These are phyloP conservation scores for Salarias fasciatus DNA, from an alignment of 2,797 vertebrate genomes.

Conservation along the genomic window DNA sequence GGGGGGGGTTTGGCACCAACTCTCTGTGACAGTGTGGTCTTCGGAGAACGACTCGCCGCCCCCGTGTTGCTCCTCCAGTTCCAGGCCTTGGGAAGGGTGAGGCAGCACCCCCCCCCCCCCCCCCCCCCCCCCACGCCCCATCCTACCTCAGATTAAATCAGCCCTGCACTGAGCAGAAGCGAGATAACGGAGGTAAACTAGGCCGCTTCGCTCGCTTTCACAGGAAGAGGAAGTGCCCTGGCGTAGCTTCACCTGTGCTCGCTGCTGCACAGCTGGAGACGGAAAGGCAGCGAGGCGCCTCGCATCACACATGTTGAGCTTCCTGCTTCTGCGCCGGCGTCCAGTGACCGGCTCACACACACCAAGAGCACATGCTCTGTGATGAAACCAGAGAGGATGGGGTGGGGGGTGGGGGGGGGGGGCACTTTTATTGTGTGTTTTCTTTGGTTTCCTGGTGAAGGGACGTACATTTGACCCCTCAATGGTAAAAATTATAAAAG, in stretches of 20 bases:
- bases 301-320: conserved; percentile 54
- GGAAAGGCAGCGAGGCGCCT: conserved; percentile 33
- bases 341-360: too few relatives aligned
- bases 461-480: too few relatives aligned
- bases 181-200: conserved; percentile 73
- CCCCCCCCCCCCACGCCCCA: neutral
- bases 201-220: conserved; percentile 78
- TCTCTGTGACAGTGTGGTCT: conserved; percentile 60
- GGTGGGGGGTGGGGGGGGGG: too few relatives aligned
- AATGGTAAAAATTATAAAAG: too few relatives aligned
- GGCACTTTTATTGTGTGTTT: too few relatives aligned
- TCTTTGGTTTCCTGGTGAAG: too few relatives aligned
- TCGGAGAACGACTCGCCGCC: conserved; percentile 59
- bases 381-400: too few relatives aligned
- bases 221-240: conserved; percentile 77
- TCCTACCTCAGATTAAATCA: conserved; percentile 76
- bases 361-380: too few relatives aligned
- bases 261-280: conserved; percentile 31
- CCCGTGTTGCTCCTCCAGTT: conserved; percentile 45
- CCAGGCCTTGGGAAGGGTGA: conserved; percentile 56
- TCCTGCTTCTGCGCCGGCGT: conserved; percentile 45
- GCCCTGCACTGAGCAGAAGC: conserved; percentile 49
- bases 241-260: conserved; percentile 67
- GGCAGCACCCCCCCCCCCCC: conserved; percentile 1
- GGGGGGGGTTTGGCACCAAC: conserved; percentile 50